Percentiles rank a stretch among this genome's conserved stretches.
Conservation (phyloP, 2,888 invertebrate species). For the Scaptomyza reducta region DNA sequence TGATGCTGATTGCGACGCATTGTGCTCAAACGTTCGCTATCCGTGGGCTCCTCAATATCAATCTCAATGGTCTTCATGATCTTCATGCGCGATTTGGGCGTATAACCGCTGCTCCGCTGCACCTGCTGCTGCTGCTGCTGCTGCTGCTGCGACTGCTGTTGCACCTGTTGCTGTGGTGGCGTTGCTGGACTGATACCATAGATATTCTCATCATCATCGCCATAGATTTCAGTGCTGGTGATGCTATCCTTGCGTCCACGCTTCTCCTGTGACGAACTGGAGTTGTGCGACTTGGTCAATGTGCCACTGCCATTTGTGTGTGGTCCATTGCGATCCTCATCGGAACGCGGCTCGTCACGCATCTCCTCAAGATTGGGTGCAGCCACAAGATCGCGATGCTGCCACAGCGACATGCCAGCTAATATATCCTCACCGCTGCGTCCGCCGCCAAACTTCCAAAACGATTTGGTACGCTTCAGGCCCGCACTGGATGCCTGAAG, state of each 20-base stretch:
- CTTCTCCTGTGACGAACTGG: slow-evolving; percentile 78
- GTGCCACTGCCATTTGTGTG: slow-evolving; percentile 62
- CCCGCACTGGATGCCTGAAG: slow-evolving; percentile 85
- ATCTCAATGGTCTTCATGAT: slow-evolving; percentile 84
- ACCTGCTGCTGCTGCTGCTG: slow-evolving; percentile 45
- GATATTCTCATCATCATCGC: slow-evolving; percentile 82
- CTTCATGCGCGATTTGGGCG: slow-evolving; percentile 83
- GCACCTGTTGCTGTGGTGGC: slow-evolving; percentile 32
- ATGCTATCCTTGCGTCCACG: slow-evolving; percentile 80
- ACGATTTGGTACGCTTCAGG: slow-evolving; percentile 92
- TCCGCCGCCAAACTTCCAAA: slow-evolving; percentile 90
- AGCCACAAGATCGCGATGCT: slow-evolving; percentile 91
- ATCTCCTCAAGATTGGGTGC: slow-evolving; percentile 78
- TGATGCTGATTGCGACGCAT: slow-evolving; percentile 76
- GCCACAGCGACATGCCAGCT: slow-evolving; percentile 94
- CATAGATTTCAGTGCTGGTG: slow-evolving; percentile 79
- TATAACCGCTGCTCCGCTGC: slow-evolving; percentile 65
- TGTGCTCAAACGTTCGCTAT: slow-evolving; percentile 76
- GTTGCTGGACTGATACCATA: slow-evolving; percentile 77
- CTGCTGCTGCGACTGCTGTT: slow-evolving; percentile 28
- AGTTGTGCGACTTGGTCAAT: slow-evolving; percentile 76
- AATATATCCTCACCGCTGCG: slow-evolving; percentile 90
- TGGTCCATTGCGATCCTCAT: slow-evolving; percentile 46
- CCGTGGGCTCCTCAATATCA: slow-evolving; percentile 82
- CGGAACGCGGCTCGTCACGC: slow-evolving; percentile 58